These are phyloP conservation scores for Cheilinus undulatus DNA, from an alignment of 2,113 vertebrate genomes.

Conservation along the genomic window DNA sequence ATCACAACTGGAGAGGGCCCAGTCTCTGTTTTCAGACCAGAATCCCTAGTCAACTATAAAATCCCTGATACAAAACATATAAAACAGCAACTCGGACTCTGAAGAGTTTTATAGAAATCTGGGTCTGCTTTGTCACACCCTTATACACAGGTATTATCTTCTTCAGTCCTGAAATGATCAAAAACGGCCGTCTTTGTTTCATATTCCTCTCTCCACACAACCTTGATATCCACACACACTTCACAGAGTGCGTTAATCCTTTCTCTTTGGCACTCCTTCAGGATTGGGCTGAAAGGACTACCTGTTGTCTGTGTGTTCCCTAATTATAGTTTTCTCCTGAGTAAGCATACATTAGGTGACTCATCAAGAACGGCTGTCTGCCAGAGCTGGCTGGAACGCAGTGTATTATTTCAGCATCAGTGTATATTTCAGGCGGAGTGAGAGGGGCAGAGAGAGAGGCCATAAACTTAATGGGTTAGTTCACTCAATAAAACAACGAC, in stretches of 20 bases:
- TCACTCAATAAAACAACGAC: conserved; percentile 71
- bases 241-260: conserved; percentile 30
- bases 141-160: background rate
- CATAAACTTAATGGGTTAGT: conserved; percentile 72
- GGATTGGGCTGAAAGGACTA: conserved; percentile 59
- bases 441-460: conserved; percentile 30
- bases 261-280: conserved; percentile 10
- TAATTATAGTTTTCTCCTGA: conserved; percentile 71
- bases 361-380: conserved; percentile 67
- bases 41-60: too few species aligned
- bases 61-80: too few species aligned
- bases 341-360: conserved; percentile 75
- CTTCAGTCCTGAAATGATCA: background rate
- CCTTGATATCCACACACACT: conserved; percentile 29
- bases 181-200: background rate
- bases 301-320: conserved; percentile 69
- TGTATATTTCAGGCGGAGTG: conserved; percentile 66
- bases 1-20: too few species aligned
- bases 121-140: too few species aligned
- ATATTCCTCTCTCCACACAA: background rate
- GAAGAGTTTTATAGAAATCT: too few species aligned
- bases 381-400: conserved; percentile 56
- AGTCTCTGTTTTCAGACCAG: too few species aligned
- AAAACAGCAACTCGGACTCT: too few species aligned
- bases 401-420: conserved; percentile 74